These are phyloP conservation scores for Habropoda laboriosa DNA, from an alignment of 1,140 invertebrate genomes.

Conservation along the genomic window DNA sequence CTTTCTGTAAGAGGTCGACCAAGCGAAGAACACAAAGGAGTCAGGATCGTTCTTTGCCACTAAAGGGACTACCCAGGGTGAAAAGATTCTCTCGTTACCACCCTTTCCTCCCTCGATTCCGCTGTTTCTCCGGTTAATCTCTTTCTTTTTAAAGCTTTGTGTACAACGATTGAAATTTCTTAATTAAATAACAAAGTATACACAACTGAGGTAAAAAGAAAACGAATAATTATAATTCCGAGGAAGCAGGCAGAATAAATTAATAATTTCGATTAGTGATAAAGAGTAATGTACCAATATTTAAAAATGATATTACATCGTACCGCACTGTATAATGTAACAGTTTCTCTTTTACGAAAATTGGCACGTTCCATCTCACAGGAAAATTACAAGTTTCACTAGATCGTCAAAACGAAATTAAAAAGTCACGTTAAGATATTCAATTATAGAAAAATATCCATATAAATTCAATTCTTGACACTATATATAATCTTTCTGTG, in stretches of 20 bases:
- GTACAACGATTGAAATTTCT: constrained; percentile 30
- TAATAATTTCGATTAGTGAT: too few species aligned
- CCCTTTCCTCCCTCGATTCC: neutral
- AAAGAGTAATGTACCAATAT: too few species aligned
- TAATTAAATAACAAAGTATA: constrained; percentile 13
- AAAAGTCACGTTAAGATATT: too few species aligned
- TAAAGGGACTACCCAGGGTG: constrained; percentile 50
- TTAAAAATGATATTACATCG: too few species aligned
- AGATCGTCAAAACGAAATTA: too few species aligned
- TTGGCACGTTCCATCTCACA: too few species aligned
- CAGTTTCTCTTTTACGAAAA: too few species aligned
- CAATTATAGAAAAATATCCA: too few species aligned
- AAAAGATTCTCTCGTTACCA: constrained; percentile 44
- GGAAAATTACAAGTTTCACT: too few species aligned
- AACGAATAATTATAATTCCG: neutral
- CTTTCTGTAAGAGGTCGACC: constrained; percentile 38
- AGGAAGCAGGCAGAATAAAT: neutral
- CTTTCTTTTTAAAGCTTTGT: constrained; percentile 23
- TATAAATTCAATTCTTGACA: too few species aligned
- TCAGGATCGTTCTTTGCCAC: constrained; percentile 53
- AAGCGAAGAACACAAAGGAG: constrained; percentile 50
- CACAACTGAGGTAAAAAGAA: neutral
- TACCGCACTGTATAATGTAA: too few species aligned
- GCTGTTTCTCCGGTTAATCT: constrained; percentile 4
- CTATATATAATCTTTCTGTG: too few species aligned